Percentiles rank a stretch among this genome's conserved stretches.
phyloP scores from a whole-genome alignment of 2,888 invertebrate genomes.

The Eupithecia subumbrata region DNA sequence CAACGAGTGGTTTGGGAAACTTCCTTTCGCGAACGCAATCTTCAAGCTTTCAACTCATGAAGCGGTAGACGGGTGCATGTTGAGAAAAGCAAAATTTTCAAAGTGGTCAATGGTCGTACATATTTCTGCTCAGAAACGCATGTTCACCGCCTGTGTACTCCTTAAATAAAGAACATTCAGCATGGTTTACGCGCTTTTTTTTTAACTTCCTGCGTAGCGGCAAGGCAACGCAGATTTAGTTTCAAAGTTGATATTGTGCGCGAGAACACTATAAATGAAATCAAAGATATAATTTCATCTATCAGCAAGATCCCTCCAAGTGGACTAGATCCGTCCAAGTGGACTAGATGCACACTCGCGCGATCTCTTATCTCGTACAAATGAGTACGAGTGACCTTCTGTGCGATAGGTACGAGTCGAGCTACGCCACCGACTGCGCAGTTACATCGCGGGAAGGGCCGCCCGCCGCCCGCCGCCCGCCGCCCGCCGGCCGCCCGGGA shows the following conservation, averaged over 20 bases:
- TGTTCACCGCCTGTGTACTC: not conserved
- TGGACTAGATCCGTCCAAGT: not conserved
- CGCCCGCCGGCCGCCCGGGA: not conserved
- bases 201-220: not conserved
- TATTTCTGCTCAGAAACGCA: not conserved
- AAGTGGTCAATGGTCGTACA: not conserved
- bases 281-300: not conserved
- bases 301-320: not conserved
- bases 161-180: not conserved
- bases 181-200: not conserved
- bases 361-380: not conserved
- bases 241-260: not conserved
- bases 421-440: not conserved
- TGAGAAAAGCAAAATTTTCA: not conserved
- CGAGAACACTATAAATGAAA: not conserved
- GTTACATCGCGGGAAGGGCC: not conserved
- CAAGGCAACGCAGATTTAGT: not conserved
- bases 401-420: not conserved
- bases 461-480: not conserved
- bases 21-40: not conserved
- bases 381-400: not conserved
- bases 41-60: not conserved
- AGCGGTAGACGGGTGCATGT: no score
- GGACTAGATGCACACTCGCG: not conserved
- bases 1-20: constrained; percentile 16